These are phyloP conservation scores for Protophormia terraenovae DNA, from an alignment of 2,888 invertebrate species.

Conservation along the genomic window DNA sequence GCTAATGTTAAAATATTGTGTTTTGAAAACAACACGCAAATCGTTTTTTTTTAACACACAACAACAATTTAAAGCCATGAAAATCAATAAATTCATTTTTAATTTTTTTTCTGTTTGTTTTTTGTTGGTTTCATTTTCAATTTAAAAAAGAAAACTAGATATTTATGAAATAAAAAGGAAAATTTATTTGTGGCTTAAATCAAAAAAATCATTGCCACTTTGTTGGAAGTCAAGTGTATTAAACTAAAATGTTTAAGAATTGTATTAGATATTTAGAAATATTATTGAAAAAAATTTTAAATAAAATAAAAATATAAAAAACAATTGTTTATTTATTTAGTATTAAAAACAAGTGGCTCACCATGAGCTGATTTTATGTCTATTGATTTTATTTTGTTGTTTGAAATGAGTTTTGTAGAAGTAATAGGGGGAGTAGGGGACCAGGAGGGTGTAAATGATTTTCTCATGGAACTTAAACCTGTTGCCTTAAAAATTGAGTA, in stretches of 20 bases:
- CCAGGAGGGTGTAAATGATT: too few species aligned
- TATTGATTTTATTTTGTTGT: neutral
- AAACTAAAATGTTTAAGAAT: too few species aligned
- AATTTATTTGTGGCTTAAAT: neutral
- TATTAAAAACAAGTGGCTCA: slow-evolving; percentile 25
- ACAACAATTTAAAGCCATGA: neutral
- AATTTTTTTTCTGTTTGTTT: too few species aligned
- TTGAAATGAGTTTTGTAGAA: neutral
- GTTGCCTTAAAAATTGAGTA: too few species aligned
- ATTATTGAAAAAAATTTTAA: too few species aligned
- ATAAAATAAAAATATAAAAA: too few species aligned
- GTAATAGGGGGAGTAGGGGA: slow-evolving; percentile 30
- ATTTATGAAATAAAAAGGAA: slow-evolving; percentile 20
- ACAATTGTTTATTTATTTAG: neutral
- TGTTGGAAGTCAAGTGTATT: slow-evolving; percentile 1
- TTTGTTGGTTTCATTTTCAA: slow-evolving; percentile 1
- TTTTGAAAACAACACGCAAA: slow-evolving; percentile 57
- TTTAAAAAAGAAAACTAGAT: slow-evolving; percentile 8
- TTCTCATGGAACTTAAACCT: too few species aligned
- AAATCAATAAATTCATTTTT: slow-evolving; percentile 49
- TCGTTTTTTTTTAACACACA: slow-evolving; percentile 39
- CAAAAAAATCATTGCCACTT: slow-evolving; percentile 27
- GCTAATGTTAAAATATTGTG: slow-evolving; percentile 46
- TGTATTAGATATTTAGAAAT: too few species aligned
- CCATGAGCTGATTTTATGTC: slow-evolving; percentile 38